Conservation (phyloP, 1,140 invertebrate species). For the Oedothorax gibbosus region DNA sequence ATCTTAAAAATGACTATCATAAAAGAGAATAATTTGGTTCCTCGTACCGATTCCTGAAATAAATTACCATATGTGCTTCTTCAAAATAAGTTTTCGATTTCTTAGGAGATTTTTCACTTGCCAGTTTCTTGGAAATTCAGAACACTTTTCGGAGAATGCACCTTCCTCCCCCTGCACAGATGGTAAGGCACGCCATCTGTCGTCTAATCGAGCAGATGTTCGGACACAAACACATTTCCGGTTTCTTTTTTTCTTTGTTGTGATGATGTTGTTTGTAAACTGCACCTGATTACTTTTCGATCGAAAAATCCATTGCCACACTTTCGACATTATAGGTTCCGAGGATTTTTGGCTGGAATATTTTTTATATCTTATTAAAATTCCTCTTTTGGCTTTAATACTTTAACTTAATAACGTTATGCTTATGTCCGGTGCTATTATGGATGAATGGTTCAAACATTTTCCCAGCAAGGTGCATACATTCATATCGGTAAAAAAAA, state of each 20-base stretch:
- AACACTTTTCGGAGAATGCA: background rate
- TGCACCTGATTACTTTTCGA: background rate
- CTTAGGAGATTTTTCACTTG: background rate
- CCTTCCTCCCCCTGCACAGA: background rate
- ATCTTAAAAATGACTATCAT: background rate
- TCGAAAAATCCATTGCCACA: background rate
- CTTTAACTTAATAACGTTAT: no score
- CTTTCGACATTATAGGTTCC: background rate
- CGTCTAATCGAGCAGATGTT: background rate
- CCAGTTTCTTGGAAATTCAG: background rate
- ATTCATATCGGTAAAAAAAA: no score
- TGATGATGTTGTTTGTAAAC: background rate
- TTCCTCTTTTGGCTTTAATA: background rate
- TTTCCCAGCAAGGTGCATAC: no score
- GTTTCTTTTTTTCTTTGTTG: background rate
- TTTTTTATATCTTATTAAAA: background rate
- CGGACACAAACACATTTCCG: no score
- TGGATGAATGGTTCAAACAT: no score
- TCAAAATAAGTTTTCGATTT: background rate
- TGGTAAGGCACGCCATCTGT: constrained; percentile 13
- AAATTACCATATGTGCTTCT: background rate
- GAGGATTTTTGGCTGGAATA: background rate
- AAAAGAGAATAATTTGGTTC: background rate
- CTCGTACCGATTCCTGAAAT: background rate
- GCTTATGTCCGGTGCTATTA: no score